Base-by-base conservation (phyloP, 2,113 vertebrate genomes). In the Peromyscus maniculatus region DNA sequence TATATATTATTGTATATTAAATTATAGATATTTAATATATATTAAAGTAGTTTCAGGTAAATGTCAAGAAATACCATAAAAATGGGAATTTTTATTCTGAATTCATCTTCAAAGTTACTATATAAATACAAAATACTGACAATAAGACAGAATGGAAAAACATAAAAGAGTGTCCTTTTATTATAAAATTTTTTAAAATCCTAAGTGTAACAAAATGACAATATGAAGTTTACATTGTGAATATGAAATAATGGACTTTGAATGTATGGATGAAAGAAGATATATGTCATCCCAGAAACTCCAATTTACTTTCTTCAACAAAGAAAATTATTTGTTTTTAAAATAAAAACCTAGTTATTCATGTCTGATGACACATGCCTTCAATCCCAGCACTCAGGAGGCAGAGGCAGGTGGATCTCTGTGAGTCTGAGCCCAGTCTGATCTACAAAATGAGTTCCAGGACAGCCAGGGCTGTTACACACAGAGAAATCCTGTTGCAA, bases 211-310 rank as follows among this genome's bases (percentile, higher is more conserved):
- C 3, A 52, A 64, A 6, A 49, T 89, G 94, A 74, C 3, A 7
- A n/a, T 62, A 62, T 62, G 55, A 89, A 43, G 10, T 69, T 91
- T 69, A 91, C 13, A 96, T 77, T 43, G 39, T 74, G 66, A 67
- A 95, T 74, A 86, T 69, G 36, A 75, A 97, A 55, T 71, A 43
- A 94, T 90, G 21, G 87, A 94, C 46, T 87, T 75, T 57, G 52
- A 96, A 91, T 46, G 75, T 82, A 59, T 82, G 22, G 57, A 79
- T 94, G 4, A 96, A 94, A 89, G 1, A 33, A 78, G 52, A 5
- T 31, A 17, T 83, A 87, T 46, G 93, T 43, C 43, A 88, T 93
- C 80, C 24, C 24, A 87, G 36, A 97, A 93, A 84, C 15, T 78
- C 66, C 55, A 21, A 13, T 89, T 66, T 84, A 87, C 57, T 93